Evolutionary conservation across 1,140 invertebrate species (phyloP).

Genomic region (Ceratosolen fusciceps): DNA sequence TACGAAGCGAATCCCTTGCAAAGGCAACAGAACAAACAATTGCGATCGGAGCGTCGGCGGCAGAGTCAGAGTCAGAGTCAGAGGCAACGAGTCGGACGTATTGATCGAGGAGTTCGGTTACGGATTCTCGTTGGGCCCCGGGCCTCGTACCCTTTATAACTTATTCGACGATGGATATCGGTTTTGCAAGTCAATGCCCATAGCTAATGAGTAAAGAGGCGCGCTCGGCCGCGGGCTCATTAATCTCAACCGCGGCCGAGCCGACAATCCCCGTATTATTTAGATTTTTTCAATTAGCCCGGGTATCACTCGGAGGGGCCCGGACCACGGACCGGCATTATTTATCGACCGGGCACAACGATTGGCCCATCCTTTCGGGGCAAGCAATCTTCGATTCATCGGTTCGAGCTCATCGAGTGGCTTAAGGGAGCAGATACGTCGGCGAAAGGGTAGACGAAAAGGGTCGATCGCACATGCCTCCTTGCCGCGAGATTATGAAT

Average conservation of each 20-base stretch:
- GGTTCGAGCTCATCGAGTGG: too few relatives aligned
- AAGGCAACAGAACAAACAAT: too few relatives aligned
- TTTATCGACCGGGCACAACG: not conserved
- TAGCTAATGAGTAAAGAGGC: not conserved
- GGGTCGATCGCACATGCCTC: too few relatives aligned
- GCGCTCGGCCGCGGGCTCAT: not conserved
- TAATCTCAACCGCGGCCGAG: not conserved
- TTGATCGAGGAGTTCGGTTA: not conserved
- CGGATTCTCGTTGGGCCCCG: not conserved
- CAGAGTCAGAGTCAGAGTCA: too few relatives aligned
- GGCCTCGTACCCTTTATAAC: not conserved
- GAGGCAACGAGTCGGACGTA: not conserved
- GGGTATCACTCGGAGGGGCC: not conserved
- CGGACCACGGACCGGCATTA: not conserved
- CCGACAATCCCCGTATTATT: not conserved
- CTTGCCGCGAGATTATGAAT: too few relatives aligned
- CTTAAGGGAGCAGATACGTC: too few relatives aligned
- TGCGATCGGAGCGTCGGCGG: too few relatives aligned
- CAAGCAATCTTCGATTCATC: not conserved
- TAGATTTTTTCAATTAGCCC: not conserved
- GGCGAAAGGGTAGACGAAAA: not conserved
- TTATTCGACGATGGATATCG: not conserved
- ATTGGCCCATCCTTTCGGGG: not conserved
- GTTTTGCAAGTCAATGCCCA: not conserved
- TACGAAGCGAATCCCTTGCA: too few relatives aligned